These are phyloP conservation scores for Phaenicophaeus curvirostris DNA, from an alignment of 2,797 vertebrate species.

Conservation along the genomic window DNA sequence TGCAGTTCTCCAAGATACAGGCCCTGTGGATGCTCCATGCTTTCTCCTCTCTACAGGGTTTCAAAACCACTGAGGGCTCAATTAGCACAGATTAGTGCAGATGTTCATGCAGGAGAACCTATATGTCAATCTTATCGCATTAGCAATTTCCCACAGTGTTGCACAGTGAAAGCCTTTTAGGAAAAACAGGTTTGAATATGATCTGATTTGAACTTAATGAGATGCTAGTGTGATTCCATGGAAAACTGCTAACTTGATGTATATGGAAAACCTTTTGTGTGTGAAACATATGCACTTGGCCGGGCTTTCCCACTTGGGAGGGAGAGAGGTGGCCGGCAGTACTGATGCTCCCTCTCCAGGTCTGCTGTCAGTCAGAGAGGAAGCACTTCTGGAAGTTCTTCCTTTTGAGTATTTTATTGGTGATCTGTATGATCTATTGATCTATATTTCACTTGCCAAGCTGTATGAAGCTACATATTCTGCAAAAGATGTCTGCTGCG, in stretches of 20 bases:
- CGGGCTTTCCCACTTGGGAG: not conserved
- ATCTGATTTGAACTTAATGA: conserved; percentile 41
- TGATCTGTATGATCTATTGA: not conserved
- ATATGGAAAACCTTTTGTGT: not conserved
- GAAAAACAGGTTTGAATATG: conserved; percentile 53
- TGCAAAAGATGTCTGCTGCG: not conserved
- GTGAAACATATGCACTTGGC: not conserved
- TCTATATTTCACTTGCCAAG: not conserved
- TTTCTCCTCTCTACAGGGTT: not conserved
- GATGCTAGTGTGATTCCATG: conserved; percentile 37
- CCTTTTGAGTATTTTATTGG: not conserved
- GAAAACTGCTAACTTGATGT: conserved; percentile 32
- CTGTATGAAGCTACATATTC: not conserved
- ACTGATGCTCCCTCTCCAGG: not conserved
- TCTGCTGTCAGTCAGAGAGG: not conserved
- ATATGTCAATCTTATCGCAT: conserved; percentile 59
- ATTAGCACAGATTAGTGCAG: conserved; percentile 42
- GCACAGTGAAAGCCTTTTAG: conserved; percentile 69
- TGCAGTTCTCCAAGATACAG: not conserved
- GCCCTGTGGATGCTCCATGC: not conserved
- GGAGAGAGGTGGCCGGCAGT: not conserved
- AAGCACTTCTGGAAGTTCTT: not conserved
- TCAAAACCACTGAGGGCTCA: conserved; percentile 11
- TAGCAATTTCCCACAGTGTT: conserved; percentile 67
- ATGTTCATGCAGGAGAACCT: conserved; percentile 44